Evolutionary conservation across 2,888 invertebrate species (phyloP), one percentile per base, ranked within the genome.

Genomic region (Gerris lacustris): DNA sequence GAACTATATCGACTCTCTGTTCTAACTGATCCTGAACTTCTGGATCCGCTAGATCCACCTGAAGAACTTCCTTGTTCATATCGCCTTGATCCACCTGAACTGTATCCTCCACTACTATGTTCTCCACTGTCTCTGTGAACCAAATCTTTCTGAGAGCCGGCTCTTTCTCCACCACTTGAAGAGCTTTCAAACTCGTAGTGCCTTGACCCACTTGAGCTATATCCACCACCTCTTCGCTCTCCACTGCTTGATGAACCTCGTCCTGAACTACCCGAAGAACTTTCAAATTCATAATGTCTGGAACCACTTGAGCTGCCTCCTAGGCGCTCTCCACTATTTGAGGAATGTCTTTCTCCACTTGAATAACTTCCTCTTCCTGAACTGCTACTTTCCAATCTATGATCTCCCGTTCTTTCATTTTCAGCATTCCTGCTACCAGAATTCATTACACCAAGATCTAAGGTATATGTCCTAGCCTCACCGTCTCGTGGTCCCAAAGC

Each of bases 401-500:
- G 55, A 31, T 31, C 31, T 31, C 31, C 31, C 4, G 4, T 31
- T 31, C 31, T 31, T 31, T 31, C 31, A 31, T 31, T 31, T 31
- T 31, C 31, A 31, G 31, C 31, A 31, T 31, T 31, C 31, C 31
- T 31, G 18, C 31, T n/a, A 2, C 18, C 64, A 64, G 64, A 64
- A 64, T 64, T 64, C 31, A 64, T 7, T 15, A 67, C 69, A n/a
- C 74, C 74, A 66, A 76, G 71, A 70, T 76, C 75, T 47, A 75
- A 70, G 7, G 74, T 69, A 66, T 76, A 73, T 6, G 75, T 76
- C 70, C 72, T 74, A 44, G 75, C 76, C 18, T 69, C 72, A 44
- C 74, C 75, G 67, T 74, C 74, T 45, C 67, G 45, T 11, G 76
- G 74, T 0, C 76, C 76, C n/a, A 68, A 64, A 45, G 75, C 75